Conservation (phyloP, 2,888 invertebrate species). For the Steromphala cineraria region DNA sequence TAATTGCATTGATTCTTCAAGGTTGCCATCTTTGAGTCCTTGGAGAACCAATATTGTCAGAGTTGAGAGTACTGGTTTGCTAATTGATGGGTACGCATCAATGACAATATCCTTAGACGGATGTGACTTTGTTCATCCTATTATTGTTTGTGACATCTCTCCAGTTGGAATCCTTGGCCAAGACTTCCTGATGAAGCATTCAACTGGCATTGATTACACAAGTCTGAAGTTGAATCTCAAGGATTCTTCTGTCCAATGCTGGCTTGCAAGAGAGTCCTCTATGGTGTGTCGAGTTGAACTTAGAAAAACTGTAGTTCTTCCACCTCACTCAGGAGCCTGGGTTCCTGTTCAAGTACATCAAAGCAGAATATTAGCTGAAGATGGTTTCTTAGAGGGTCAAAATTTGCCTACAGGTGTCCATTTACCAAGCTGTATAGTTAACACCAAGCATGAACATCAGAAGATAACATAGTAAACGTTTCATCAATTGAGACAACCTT, state of each 20-base stretch:
- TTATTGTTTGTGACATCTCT: background rate
- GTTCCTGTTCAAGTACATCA: background rate
- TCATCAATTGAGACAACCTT: background rate
- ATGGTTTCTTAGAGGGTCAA: background rate
- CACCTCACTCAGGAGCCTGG: background rate
- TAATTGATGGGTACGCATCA: conserved; percentile 25
- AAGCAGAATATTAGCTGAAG: background rate
- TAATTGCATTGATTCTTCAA: background rate
- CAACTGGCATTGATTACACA: background rate
- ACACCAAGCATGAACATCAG: background rate
- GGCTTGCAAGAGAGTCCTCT: background rate
- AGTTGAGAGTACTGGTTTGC: background rate
- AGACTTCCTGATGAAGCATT: background rate
- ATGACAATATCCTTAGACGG: background rate
- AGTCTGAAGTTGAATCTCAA: background rate
- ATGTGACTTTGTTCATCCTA: background rate
- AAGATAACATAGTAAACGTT: background rate
- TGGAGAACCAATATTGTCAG: background rate
- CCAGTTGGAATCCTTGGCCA: background rate
- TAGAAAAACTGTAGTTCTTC: background rate
- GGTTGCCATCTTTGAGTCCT: background rate
- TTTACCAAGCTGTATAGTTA: background rate
- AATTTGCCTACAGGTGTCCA: background rate
- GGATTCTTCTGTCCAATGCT: background rate
- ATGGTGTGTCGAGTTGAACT: conserved; percentile 12